Base-by-base conservation (phyloP, 2,113 vertebrate genomes). In the Gallinago paraguaiae region DNA sequence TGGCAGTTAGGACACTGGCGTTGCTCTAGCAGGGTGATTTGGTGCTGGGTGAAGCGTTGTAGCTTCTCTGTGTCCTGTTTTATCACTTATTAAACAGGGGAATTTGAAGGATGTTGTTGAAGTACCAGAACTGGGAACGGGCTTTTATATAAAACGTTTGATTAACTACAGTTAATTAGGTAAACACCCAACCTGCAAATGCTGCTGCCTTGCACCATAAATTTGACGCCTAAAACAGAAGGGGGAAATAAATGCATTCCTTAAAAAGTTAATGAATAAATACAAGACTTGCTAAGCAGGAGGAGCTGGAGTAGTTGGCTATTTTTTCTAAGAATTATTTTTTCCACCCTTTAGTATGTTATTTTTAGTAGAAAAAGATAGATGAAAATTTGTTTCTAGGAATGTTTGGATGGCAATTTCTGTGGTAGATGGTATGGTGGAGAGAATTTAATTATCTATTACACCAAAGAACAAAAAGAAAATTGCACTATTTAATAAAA, bases 1-100 rank as follows among this genome's bases (percentile, higher is more conserved):
- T 75, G 46, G 25, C 2, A 2, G 0, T 3, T 16, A 5, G 11
- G 33, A 9, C 18, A 8, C 6, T 0, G 1, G 11, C 9, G 3
- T 82, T 48, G 45, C 20, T 83, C n/a, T 56, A n/a, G 43, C 20
- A 56, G 17, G 35, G 11, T 67, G 24, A 13, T 41, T 51, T 15
- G 33, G 11, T 69, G 48, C 20, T 77, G 43, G 8, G 4, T 92
- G 41, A 79, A 53, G 48, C 10, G 3, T 13, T 84, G 9, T 17
- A 33, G 24, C 67, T 74, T 56, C 27, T 67, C 33, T 28, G 23
- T 65, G 23, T 76, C 69, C 24, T 15, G 17, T 78, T 77, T 59
- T 69, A 48, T 57, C 79, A 43, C 7, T 4, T 86, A 14, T 74
- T 79, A 50, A 63, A 28, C 25, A 33, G 48, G 19, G 28, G 27